These are phyloP conservation scores for Cylas formicarius DNA, from an alignment of 1,140 invertebrate genomes.

Conservation along the genomic window DNA sequence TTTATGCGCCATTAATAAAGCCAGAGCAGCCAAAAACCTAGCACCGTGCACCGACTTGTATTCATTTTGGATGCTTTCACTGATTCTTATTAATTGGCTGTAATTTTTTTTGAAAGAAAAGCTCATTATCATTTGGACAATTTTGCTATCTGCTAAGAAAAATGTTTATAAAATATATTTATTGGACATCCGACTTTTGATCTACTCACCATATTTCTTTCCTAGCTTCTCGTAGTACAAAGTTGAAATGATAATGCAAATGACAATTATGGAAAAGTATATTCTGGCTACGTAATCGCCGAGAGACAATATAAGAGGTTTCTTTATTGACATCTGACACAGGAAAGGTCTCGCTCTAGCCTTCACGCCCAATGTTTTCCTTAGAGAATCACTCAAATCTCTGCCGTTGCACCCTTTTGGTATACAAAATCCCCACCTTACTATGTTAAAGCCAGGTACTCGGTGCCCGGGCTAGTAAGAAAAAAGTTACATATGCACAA, in stretches of 20 bases:
- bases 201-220: too few species aligned
- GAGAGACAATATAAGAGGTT: background rate
- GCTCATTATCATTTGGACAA: conserved; percentile 21
- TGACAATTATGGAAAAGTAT: conserved; percentile 16
- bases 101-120: conserved; percentile 58
- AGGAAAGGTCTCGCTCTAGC: conserved; percentile 19
- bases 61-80: conserved; percentile 48
- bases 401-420: conserved; percentile 50
- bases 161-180: too few species aligned
- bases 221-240: too few species aligned
- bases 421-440: conserved; percentile 56
- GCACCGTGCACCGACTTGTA: conserved; percentile 59
- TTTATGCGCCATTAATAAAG: conserved; percentile 60
- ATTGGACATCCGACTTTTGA: too few species aligned
- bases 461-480: conserved; percentile 52
- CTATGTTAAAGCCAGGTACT: conserved; percentile 51
- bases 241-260: too few species aligned
- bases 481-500: conserved; percentile 9
- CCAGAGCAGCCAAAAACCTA: conserved; percentile 56
- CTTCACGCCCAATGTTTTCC: conserved; percentile 16
- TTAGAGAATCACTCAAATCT: conserved; percentile 45
- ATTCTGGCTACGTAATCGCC: conserved; percentile 11
- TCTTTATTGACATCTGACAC: conserved; percentile 21
- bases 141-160: too few species aligned
- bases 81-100: conserved; percentile 47